Evolutionary conservation across 2,888 invertebrate species (phyloP), one percentile per base, ranked within the genome.

Genomic region (Lumbricus terrestris): DNA sequence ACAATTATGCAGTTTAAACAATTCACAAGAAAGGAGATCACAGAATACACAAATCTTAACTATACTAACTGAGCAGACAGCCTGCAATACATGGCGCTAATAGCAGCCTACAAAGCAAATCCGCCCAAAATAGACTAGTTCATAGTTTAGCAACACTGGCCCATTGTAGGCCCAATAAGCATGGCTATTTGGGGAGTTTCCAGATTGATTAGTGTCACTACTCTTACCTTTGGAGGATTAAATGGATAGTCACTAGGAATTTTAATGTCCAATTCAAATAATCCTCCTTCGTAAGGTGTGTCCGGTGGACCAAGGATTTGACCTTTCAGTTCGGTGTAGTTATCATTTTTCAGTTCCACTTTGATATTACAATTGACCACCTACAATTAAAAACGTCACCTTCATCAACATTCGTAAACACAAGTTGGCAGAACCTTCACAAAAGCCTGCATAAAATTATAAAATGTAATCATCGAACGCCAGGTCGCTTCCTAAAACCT

Each of bases 161-260:
- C 47, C 47, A 47, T 23, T 8, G 23, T 8, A 47, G 47, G 47
- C 23, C 47, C 47, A 47, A 69, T 11, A 69, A 8, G 8, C 69
- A 69, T 8, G n/a, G 29, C 69, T 69, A n/a, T 69, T 13, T 69
- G n/a, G 6, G n/a, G 69, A 69, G 23, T 47, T 47, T 42, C 15
- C 42, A 42, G 42, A 42, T 42, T 15, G 40, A 40, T 15, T 15
- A 40, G 23, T 54, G 29, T 4, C 6, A 8, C 29, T 69, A 69
- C n/a, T 69, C 16, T 69, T 69, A 98, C 99, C 97, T 98, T 99
- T 89, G 99, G 99, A 92, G 99, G 99, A 96, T 98, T 98, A 95
- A 99, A 99, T n/a, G 99, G 99, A 96, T 99, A 99, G 88, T 98
- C 98, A 95, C 99, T 98, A 93, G 99, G 99, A 93, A 99, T 98